A percentile compares a stretch with the other conserved stretches of the same genome.
phyloP scores from a whole-genome alignment of 2,797 vertebrate genomes.

The Ibycter americanus region DNA sequence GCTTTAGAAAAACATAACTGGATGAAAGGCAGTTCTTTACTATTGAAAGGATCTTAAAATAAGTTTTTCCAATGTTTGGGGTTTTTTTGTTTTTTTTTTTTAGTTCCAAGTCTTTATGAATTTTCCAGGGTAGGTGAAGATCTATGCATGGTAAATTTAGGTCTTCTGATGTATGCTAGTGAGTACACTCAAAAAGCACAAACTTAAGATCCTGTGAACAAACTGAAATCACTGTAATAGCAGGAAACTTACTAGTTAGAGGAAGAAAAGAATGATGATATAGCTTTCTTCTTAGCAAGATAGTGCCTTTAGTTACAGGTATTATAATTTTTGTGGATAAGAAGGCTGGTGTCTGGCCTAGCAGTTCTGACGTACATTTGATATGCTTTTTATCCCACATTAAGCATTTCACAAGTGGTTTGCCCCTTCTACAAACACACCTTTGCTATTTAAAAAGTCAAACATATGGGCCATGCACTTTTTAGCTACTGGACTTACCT shows the following conservation, averaged over 20 bases:
- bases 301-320: neutral
- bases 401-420: neutral
- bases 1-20: neutral
- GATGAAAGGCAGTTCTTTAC: neutral
- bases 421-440: neutral
- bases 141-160: neutral
- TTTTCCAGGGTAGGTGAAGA: neutral
- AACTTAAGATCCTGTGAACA: neutral
- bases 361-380: neutral
- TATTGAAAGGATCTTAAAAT: neutral
- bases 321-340: neutral
- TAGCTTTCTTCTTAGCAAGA: neutral
- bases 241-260: neutral
- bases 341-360: neutral
- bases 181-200: neutral
- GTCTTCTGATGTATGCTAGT: neutral
- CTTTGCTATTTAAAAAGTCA: neutral
- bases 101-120: neutral
- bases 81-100: neutral
- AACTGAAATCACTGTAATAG: neutral
- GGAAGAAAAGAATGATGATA: neutral
- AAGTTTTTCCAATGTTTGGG: neutral
- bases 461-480: fast-evolving
- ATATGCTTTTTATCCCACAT: neutral
- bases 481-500: neutral